phyloP scores from a whole-genome alignment of 2,113 vertebrate genomes.

The Amia ocellicauda region DNA sequence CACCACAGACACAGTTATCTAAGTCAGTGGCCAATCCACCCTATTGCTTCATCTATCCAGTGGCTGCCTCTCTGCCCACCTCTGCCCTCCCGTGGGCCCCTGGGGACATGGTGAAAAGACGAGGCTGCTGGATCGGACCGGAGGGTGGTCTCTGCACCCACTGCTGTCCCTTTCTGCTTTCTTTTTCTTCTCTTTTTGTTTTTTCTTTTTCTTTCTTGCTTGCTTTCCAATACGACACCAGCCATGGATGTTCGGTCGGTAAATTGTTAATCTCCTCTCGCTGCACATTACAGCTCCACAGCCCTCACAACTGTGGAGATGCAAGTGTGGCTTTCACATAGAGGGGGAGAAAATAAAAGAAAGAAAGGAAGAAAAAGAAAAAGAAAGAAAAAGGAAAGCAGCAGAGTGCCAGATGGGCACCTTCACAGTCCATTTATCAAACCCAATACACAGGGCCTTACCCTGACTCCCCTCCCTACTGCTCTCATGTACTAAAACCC shows the following conservation, averaged over 20 bases:
- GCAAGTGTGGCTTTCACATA: neutral
- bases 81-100: conserved; percentile 25
- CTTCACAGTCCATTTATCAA: conserved; percentile 99
- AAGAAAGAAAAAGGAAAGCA: conserved; percentile 56
- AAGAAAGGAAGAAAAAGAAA: conserved; percentile 34
- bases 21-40: conserved; percentile 39
- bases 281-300: neutral
- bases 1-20: no score
- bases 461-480: conserved; percentile 64
- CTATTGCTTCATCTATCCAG: conserved; percentile 55
- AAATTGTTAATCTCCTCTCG: conserved; percentile 69
- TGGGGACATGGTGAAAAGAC: conserved; percentile 37
- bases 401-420: conserved; percentile 92
- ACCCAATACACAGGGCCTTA: conserved; percentile 75
- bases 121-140: conserved; percentile 45
- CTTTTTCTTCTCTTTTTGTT: no score
- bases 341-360: conserved; percentile 34
- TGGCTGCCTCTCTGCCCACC: conserved; percentile 46
- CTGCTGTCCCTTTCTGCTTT: conserved; percentile 23
- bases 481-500: conserved; percentile 88
- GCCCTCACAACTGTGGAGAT: neutral
- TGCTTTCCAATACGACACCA: conserved; percentile 28
- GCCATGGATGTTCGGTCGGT: conserved; percentile 41
- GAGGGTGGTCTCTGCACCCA: conserved; percentile 46
- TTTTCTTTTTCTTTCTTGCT: neutral